phyloP scores from a whole-genome alignment of 1,140 invertebrate species.

The Nomia melanderi region DNA sequence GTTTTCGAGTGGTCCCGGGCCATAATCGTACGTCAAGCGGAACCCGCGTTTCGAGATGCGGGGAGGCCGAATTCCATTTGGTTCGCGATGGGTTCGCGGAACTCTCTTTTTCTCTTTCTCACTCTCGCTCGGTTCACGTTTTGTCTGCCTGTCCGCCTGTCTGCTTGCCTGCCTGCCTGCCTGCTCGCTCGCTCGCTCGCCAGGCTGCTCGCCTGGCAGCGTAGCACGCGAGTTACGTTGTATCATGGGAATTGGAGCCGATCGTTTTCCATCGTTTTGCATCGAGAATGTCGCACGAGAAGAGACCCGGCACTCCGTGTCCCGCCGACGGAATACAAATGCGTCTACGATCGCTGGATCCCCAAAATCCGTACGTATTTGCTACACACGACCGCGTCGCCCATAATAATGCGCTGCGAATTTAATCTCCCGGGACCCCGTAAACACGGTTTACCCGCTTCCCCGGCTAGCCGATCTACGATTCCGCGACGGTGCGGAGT shows the following conservation, averaged over 20 bases:
- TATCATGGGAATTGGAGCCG: conserved; percentile 51
- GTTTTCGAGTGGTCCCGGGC: conserved; percentile 49
- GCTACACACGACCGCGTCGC: conserved; percentile 54
- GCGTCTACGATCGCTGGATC: conserved; percentile 31
- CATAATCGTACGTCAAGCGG: conserved; percentile 63
- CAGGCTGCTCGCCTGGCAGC: conserved; percentile 3
- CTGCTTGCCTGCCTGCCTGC: background rate
- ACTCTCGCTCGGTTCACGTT: conserved; percentile 12
- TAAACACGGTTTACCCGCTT: conserved; percentile 42
- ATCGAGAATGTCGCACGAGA: conserved; percentile 47
- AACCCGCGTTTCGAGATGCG: conserved; percentile 49
- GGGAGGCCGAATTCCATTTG: conserved; percentile 58
- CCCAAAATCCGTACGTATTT: conserved; percentile 61
- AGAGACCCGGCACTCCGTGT: conserved; percentile 28
- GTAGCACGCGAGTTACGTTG: conserved; percentile 45
- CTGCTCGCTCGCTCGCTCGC: too few species aligned
- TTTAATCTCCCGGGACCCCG: conserved; percentile 55
- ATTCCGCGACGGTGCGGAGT: conserved; percentile 6
- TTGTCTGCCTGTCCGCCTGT: background rate
- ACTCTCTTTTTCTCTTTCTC: background rate
- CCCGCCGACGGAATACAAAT: conserved; percentile 61
- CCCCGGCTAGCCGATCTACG: conserved; percentile 15
- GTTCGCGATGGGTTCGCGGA: conserved; percentile 46
- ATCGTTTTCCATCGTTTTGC: conserved; percentile 63
- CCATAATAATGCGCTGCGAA: conserved; percentile 63